Evolutionary conservation across 2,797 vertebrate genomes (phyloP).

Genomic region (Chaunax sp.): DNA sequence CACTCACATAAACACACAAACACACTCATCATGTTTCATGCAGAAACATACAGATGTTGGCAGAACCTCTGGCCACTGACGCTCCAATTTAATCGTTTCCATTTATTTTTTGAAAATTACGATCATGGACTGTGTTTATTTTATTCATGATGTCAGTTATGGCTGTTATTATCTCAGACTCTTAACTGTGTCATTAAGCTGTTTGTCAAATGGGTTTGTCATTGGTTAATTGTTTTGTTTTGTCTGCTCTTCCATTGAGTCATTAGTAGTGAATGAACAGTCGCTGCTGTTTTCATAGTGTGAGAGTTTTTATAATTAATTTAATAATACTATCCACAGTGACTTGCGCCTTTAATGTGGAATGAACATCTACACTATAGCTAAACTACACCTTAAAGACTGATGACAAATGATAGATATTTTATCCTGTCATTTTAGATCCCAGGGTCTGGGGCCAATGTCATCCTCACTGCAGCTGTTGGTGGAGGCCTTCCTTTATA

Average conservation of each 20-base stretch:
- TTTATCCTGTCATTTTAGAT: constrained; percentile 56
- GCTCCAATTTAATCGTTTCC: constrained; percentile 43
- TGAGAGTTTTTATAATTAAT: no score
- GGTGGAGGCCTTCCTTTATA: constrained; percentile 74
- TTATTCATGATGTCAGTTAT: constrained; percentile 52
- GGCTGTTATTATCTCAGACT: constrained; percentile 50
- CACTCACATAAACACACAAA: constrained; percentile 39
- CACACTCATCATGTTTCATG: constrained; percentile 46
- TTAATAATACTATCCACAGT: no score
- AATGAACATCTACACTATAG: background rate
- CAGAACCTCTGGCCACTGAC: constrained; percentile 28
- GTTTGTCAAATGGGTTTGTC: constrained; percentile 45
- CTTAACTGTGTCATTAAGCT: constrained; percentile 46
- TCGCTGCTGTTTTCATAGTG: background rate
- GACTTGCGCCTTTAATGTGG: no score
- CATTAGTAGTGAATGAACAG: constrained; percentile 26
- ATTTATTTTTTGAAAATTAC: constrained; percentile 54
- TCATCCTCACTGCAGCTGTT: constrained; percentile 81
- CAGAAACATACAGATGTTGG: constrained; percentile 56
- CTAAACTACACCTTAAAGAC: constrained; percentile 12
- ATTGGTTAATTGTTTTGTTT: constrained; percentile 33
- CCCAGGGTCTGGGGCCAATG: constrained; percentile 61
- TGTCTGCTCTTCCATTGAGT: constrained; percentile 39
- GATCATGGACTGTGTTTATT: constrained; percentile 45
- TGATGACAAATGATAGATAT: constrained; percentile 2